Evolutionary conservation across 2,888 invertebrate species (phyloP).

Genomic region (Taphrorychus bicolor): DNA sequence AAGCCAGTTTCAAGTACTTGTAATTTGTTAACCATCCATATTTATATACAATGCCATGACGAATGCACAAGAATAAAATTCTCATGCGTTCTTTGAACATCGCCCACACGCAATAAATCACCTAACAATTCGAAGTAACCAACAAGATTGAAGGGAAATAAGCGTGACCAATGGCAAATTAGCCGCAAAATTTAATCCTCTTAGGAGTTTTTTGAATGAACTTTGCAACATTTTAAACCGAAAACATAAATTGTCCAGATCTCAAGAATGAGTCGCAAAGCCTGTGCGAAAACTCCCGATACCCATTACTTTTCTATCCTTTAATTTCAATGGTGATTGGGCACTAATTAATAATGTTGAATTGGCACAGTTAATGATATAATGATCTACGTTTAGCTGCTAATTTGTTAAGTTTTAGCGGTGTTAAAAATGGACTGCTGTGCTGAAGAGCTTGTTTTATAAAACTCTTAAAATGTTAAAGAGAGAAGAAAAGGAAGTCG

Average conservation of each 20-base stretch:
- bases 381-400: not conserved
- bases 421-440: not conserved
- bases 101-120: conserved; percentile 28
- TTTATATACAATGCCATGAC: conserved; percentile 8
- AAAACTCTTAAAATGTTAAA: no score
- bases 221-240: no score
- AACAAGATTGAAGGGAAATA: not conserved
- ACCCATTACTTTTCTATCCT: not conserved
- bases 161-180: not conserved
- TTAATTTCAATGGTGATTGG: not conserved
- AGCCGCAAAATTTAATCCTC: not conserved
- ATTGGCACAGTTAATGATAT: not conserved
- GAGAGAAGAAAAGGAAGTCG: no score
- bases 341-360: not conserved
- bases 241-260: no score
- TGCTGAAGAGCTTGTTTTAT: no score
- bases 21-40: conserved; percentile 6
- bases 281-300: not conserved
- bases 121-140: not conserved
- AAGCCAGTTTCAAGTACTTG: not conserved
- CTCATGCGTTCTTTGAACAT: conserved; percentile 20
- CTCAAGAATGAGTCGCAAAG: no score
- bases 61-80: conserved; percentile 13
- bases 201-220: not conserved
- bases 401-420: not conserved